Evolutionary conservation across 1,140 invertebrate species (phyloP), one percentile per base, ranked within the genome.

Genomic region (Zaprionus camerounensis): DNA sequence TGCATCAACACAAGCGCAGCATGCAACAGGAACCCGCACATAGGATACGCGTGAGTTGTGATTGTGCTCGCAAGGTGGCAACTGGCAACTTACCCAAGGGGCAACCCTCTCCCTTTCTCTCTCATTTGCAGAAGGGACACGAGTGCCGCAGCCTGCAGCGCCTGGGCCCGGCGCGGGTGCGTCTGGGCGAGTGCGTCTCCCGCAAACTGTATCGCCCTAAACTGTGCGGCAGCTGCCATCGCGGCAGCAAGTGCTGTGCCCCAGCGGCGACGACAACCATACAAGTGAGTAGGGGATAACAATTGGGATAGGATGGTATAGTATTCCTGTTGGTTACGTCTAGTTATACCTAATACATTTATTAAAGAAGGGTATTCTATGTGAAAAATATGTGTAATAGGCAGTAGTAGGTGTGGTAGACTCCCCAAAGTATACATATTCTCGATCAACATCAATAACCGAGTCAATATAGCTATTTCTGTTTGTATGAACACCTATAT

Each of bases 131-230:
- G 95, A 94, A 94, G 75, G 94, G 94, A 3, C 94, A 95, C 80
- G 94, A 95, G 84, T 96, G 95, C 90, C 95, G 95, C 58, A 95
- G 95, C 11, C 95, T 95, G 3, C 93, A 95, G 67, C 93, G 94
- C n/a, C 82, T 94, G 22, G 91, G 93, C 17, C 93, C 94, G 12
- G 93, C 95, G 0, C 93, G 94, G 44, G 93, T 96, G 11, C 93
- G 93, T 2, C 94, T 95, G 67, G 95, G 94, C 20, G 94, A 95
- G 41, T 96, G 95, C 88, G 86, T 94, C 2, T 96, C 95, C 82
- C 93, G 94, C 51, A 94, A 94, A 68, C 92, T 94, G 6, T 95
- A 94, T 92, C 93, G 94, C 26, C 95, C 95, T 2, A 95, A 95
- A 81, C 94, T 94, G 73, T 96, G 95, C 79, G 95, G 95, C 24